Conservation (phyloP, 2,113 vertebrate genomes). For the Odontophorus gujanensis region DNA sequence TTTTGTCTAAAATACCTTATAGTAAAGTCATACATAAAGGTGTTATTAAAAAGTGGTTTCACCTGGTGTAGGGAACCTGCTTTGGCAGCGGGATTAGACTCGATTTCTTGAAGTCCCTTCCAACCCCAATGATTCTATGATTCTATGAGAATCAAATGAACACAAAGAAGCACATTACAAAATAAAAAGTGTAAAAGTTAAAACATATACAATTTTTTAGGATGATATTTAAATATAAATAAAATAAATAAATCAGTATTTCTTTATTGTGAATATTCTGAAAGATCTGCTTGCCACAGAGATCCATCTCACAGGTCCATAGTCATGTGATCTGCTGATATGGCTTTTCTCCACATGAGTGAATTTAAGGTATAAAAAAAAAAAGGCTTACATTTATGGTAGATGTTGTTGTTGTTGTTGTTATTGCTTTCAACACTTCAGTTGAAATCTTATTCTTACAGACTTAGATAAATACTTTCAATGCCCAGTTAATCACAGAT, state of each 20-base stretch:
- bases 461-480: background rate
- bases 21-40: accelerated
- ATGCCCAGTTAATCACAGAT: background rate
- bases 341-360: background rate
- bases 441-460: background rate
- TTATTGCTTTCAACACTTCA: background rate
- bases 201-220: background rate
- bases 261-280: background rate
- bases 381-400: background rate
- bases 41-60: background rate
- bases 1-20: background rate
- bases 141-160: background rate
- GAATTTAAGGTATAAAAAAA: background rate
- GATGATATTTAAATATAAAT: background rate
- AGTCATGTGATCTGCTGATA: background rate
- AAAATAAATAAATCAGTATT: background rate
- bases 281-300: background rate
- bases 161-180: background rate
- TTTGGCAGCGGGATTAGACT: no score
- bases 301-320: background rate
- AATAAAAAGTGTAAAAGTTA: background rate
- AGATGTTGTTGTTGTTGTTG: background rate
- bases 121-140: no score
- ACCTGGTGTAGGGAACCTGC: no score
- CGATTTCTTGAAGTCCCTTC: no score